Conservation (phyloP, 2,797 vertebrate species). For the Semotilus atromaculatus region DNA sequence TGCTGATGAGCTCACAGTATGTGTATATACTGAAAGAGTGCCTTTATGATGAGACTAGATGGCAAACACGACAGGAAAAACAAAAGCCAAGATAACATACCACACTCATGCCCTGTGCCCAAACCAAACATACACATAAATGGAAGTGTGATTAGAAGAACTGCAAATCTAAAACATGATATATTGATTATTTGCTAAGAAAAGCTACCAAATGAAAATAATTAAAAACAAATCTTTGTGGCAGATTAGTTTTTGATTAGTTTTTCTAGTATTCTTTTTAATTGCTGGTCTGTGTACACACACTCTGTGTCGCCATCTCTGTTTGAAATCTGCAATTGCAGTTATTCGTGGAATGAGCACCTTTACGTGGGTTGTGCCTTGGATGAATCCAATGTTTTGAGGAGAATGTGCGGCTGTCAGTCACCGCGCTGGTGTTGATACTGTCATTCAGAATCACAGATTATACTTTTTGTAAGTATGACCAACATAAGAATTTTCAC, state of each 20-base stretch:
- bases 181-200: not conserved
- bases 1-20: not conserved
- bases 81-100: not conserved
- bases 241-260: no score
- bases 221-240: not conserved
- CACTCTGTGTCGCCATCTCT: no score
- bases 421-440: no score
- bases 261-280: not conserved
- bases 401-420: no score
- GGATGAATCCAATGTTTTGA: no score
- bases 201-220: not conserved
- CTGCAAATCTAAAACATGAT: not conserved
- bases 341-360: no score
- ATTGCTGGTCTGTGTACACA: not conserved
- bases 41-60: not conserved
- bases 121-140: not conserved
- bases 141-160: no score
- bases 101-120: not conserved
- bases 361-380: no score
- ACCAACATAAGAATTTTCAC: no score
- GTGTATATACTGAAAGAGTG: slow-evolving; percentile 5
- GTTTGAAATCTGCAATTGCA: no score
- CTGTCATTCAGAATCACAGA: no score
- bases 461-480: no score
- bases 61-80: not conserved